Evolutionary conservation across 2,797 vertebrate species (phyloP).

Genomic region (Melanotaenia nigrans): DNA sequence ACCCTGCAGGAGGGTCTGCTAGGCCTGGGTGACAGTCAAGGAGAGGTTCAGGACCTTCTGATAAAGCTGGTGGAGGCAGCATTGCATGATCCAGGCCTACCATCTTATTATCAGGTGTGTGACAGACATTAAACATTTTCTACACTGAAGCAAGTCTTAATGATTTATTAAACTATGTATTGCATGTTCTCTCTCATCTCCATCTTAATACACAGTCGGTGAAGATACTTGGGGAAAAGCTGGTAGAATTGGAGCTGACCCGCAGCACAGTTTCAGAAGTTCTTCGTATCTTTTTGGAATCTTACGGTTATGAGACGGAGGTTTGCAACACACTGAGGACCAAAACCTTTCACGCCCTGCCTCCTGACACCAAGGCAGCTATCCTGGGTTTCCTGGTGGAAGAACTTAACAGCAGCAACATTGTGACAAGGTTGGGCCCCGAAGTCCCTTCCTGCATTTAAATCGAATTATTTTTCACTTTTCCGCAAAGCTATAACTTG

Average conservation of each 20-base stretch:
- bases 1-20: slow-evolving; percentile 93
- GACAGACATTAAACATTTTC: neutral
- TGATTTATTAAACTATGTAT: too few species aligned
- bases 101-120: slow-evolving; percentile 90
- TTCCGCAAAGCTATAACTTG: neutral
- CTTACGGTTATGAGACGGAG: slow-evolving; percentile 86
- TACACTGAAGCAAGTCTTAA: neutral
- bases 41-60: slow-evolving; percentile 90
- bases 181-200: neutral
- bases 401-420: slow-evolving; percentile 90
- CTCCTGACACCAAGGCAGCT: slow-evolving; percentile 89
- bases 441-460: neutral
- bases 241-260: slow-evolving; percentile 90
- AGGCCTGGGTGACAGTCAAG: slow-evolving; percentile 86
- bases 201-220: slow-evolving; percentile 82
- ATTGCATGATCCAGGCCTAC: slow-evolving; percentile 91
- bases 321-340: slow-evolving; percentile 90
- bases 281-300: slow-evolving; percentile 92
- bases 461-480: neutral
- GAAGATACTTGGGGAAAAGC: slow-evolving; percentile 95
- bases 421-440: slow-evolving; percentile 86
- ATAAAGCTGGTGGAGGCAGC: slow-evolving; percentile 88
- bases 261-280: slow-evolving; percentile 93
- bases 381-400: slow-evolving; percentile 92
- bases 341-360: slow-evolving; percentile 92